Conservation (phyloP, 2,888 invertebrate species). For the Hyalella azteca region DNA sequence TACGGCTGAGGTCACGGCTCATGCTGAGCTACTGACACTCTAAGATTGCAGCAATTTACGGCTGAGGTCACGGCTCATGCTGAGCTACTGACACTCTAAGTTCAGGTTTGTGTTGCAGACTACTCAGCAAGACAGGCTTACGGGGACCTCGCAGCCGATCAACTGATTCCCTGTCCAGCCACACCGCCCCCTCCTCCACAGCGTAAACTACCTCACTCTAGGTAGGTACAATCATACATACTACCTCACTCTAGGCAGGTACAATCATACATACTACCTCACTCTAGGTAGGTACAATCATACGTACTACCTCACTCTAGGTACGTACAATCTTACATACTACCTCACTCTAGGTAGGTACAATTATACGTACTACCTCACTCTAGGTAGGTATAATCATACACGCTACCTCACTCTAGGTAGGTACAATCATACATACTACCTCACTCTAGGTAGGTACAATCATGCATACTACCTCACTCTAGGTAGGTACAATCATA, state of each 20-base stretch:
- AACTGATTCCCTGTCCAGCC: constrained; percentile 44
- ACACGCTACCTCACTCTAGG: too few relatives aligned
- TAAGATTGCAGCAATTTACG: not conserved
- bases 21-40: not conserved
- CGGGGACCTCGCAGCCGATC: constrained; percentile 53
- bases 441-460: too few relatives aligned
- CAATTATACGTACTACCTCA: too few relatives aligned
- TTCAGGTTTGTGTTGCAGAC: constrained; percentile 59
- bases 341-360: too few relatives aligned
- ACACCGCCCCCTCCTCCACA: constrained; percentile 46
- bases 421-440: too few relatives aligned
- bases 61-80: not conserved
- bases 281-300: not conserved
- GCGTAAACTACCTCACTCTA: constrained; percentile 52
- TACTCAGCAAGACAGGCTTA: constrained; percentile 58
- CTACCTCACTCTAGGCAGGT: not conserved
- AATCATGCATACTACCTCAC: too few relatives aligned
- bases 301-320: not conserved
- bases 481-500: too few relatives aligned
- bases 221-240: not conserved
- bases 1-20: not conserved
- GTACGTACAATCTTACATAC: not conserved
- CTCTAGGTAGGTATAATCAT: too few relatives aligned
- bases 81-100: constrained; percentile 44
- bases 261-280: not conserved